Conservation (phyloP, 2,797 vertebrate species). For the Paratrypauchen microcephalus region DNA sequence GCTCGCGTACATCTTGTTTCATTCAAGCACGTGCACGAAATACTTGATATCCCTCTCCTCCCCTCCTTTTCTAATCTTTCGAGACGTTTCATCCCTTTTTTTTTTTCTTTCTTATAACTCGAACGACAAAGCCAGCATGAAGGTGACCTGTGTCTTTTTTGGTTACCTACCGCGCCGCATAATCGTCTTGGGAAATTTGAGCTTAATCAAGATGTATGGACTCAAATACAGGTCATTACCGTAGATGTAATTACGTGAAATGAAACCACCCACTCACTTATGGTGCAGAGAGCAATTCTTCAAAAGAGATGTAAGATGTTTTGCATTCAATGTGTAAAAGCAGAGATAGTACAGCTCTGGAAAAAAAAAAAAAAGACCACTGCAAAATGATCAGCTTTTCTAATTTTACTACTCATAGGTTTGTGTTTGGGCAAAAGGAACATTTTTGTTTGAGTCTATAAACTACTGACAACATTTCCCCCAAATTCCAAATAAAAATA, state of each 20-base stretch:
- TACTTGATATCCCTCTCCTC: slow-evolving; percentile 18
- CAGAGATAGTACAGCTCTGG: too few relatives aligned
- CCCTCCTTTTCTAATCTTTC: slow-evolving; percentile 13
- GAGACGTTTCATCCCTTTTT: slow-evolving; percentile 4
- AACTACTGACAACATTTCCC: too few relatives aligned
- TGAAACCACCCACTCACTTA: slow-evolving; percentile 4
- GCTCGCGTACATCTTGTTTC: slow-evolving; percentile 50
- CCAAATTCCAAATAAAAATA: too few relatives aligned
- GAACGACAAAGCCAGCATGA: slow-evolving; percentile 21
- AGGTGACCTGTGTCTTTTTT: slow-evolving; percentile 49
- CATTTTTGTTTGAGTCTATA: too few relatives aligned
- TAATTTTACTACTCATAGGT: too few relatives aligned
- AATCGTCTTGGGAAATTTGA: slow-evolving; percentile 18
- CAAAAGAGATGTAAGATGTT: neutral
- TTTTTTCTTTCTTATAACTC: slow-evolving; percentile 5
- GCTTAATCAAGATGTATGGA: slow-evolving; percentile 34
- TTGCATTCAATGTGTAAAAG: too few relatives aligned
- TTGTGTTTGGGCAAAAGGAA: too few relatives aligned
- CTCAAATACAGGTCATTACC: slow-evolving; percentile 12
- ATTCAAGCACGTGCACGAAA: slow-evolving; percentile 52
- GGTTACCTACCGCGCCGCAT: slow-evolving; percentile 33
- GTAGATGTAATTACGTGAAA: slow-evolving; percentile 20
- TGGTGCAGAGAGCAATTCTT: neutral
- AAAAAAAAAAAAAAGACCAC: too few relatives aligned
- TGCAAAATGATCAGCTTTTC: too few relatives aligned